These are phyloP conservation scores for Metacarcinus magister DNA, from an alignment of 2,888 invertebrate species.

Conservation along the genomic window DNA sequence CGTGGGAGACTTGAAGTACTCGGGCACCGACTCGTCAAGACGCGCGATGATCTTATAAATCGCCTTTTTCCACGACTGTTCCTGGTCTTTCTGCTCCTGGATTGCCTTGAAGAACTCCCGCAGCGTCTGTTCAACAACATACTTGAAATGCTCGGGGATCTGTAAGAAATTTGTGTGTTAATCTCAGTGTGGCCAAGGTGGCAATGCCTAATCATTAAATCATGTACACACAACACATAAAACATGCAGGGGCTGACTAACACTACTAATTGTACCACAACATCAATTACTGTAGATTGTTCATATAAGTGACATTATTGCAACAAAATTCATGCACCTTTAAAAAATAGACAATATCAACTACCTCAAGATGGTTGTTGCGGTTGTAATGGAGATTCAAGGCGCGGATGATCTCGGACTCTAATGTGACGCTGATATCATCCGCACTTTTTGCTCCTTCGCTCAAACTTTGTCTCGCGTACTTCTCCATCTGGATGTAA, in stretches of 20 bases:
- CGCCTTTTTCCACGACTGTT: constrained; percentile 99
- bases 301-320: neutral
- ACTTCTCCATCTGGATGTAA: constrained; percentile 99
- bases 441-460: constrained; percentile 97
- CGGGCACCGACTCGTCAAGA: constrained; percentile 99
- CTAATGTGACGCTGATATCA: constrained; percentile 96
- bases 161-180: constrained; percentile 85
- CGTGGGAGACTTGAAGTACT: constrained; percentile 99
- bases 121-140: constrained; percentile 98
- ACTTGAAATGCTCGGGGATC: constrained; percentile 99
- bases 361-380: constrained; percentile 97
- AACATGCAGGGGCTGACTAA: neutral
- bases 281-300: neutral
- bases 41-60: constrained; percentile 99
- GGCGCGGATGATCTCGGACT: constrained; percentile 98
- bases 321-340: neutral
- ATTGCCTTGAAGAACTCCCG: constrained; percentile 99
- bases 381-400: constrained; percentile 99
- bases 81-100: constrained; percentile 97
- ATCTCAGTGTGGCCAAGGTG: neutral
- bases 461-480: constrained; percentile 98
- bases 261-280: neutral
- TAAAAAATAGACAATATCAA: neutral
- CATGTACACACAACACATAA: neutral
- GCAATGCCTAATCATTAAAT: neutral